Evolutionary conservation across 1,140 invertebrate genomes (phyloP), one percentile per base, ranked within the genome.

Genomic region (Plodia interpunctella): DNA sequence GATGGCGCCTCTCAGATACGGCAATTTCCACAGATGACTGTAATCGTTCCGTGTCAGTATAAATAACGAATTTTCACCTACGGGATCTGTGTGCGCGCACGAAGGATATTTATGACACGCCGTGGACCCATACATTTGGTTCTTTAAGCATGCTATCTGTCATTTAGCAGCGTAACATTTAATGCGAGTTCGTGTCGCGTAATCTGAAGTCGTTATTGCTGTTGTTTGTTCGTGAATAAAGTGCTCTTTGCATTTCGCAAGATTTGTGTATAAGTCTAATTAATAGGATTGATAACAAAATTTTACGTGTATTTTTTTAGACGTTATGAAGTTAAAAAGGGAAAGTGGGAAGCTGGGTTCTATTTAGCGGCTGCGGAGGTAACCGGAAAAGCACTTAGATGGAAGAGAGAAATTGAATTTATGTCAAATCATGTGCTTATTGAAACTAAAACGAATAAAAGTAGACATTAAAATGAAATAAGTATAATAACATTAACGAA

Each of bases 21-120:
- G 51, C 51, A 53, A 53, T 53, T 53, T 53, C 11, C 51, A 53
- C 15, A 53, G 51, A 53, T 53, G 51, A 53, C 51, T 25, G 51
- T 25, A 53, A 53, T 53, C 51, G 51, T 53, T 53, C 51, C 21
- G 51, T 53, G 51, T 53, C 20, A 25, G 21, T 20, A 53, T 53
- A 53, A 20, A 53, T 53, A 53, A 53, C 21, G 21, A 53, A 53
- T 53, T 53, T 53, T 53, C 51, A 53, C 51, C 51, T 53, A 53
- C 17, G 51, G 19, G 21, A 53, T 53, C 15, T 0, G 19, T 25
- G 28, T 53, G 20, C 49, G 20, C 2, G 18, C 21, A 53, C 51
- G 21, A 53, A 25, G 11, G 51, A 25, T 19, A 51, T 53, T 53
- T 53, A 53, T 53, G 3, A 25, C 20, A 25, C 51, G n/a, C 51